Base-by-base conservation (phyloP, 35 echinoderm and acorn worm genomes). In the Diadema setosum region DNA sequence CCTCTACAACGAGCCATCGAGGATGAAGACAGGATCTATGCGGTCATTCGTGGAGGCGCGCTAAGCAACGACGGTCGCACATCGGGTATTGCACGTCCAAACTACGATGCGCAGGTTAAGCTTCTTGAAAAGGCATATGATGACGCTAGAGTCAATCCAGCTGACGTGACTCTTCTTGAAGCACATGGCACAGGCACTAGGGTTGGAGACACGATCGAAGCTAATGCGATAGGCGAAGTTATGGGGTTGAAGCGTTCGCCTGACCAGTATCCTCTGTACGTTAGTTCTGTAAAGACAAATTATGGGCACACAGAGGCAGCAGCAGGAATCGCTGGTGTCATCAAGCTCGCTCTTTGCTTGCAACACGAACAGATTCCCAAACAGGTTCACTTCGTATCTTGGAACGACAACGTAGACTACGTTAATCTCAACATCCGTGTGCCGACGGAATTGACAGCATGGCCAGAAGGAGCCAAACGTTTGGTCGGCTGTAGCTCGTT, bases 151-250 rank as follows among this genome's bases (percentile, higher is more conserved):
- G 65, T 56, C 3, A 59, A 56, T 20, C 85, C 85, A 20, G 85
- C 91, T 20, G 96, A 98, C 59, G 92, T 98, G 1, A 84, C 84
- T 9, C 87, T 89, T 26, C 88, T 98, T 3, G 96, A 98, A 50
- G 96, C 88, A 5, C 96, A 98, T 75, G 96, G 92, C 5, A 94
- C 96, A 16, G 96, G 96, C 30, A 98, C 96, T 18, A 91, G 94
- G 48, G 46, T 93, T n/a, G 96, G 96, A 12, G 96, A 98, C 63
- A 75, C 70, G 24, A 98, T 92, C 15, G 96, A 98, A 82, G 96
- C 96, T 12, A 88, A 75, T 81, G 96, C 96, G 5, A 87, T 98
- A 37, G 96, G 96, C 52, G 92, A 98, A 70, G 96, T 83, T 3
- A 82, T 98, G 49, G 89, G 96, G 30, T 42, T 94, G 4, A 81